phyloP scores from a whole-genome alignment of 2,888 invertebrate species.

The Rhagophthalmus giganteus region DNA sequence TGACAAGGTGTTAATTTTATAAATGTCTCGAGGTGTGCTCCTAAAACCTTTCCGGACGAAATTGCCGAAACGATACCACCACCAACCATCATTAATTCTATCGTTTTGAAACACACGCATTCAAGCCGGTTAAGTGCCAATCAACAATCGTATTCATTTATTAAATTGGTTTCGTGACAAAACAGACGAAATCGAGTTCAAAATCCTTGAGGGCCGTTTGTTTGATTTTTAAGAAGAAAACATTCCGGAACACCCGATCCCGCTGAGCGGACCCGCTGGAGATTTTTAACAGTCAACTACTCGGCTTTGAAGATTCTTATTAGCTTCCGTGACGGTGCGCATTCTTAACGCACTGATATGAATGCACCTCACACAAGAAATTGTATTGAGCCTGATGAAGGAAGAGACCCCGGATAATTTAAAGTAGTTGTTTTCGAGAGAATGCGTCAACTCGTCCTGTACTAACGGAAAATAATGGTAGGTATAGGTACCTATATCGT shows the following conservation, averaged over 20 bases:
- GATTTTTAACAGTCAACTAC: constrained; percentile 12
- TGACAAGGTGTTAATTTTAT: no score
- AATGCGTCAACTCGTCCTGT: no score
- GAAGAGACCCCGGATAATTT: no score
- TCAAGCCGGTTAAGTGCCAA: background rate
- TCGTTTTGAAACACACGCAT: background rate
- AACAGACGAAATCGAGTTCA: background rate
- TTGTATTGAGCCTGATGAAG: constrained; percentile 1
- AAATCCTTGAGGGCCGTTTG: background rate
- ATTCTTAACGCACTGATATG: constrained; percentile 17
- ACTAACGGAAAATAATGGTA: no score
- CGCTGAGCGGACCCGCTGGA: constrained; percentile 4
- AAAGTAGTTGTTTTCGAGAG: no score
- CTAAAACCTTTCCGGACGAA: no score
- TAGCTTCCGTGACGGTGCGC: constrained; percentile 24
- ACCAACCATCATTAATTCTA: background rate
- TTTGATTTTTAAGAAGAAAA: background rate
- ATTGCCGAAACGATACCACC: no score
- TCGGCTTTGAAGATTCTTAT: constrained; percentile 22
- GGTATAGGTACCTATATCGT: no score
- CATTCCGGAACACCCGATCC: background rate
- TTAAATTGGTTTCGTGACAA: background rate
- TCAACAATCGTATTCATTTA: background rate
- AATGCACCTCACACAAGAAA: constrained; percentile 6
- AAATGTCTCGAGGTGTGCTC: no score